Percentiles rank a stretch among this genome's conserved stretches.
phyloP scores from a whole-genome alignment of 2,797 vertebrate species.

The Mus minutoides region DNA sequence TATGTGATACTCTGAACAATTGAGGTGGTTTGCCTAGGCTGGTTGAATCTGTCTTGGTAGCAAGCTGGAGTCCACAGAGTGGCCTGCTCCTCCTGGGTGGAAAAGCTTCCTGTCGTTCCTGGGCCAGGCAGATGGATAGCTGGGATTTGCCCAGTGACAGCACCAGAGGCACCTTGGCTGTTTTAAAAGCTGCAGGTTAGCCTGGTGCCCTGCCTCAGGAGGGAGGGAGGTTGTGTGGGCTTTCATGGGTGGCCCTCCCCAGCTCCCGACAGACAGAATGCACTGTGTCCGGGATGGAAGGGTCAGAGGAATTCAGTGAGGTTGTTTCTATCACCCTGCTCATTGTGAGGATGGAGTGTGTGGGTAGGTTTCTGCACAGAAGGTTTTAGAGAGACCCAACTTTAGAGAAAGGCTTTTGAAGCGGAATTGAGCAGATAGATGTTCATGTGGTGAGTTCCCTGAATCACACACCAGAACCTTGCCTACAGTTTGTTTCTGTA shows the following conservation, averaged over 20 bases:
- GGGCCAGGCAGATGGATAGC: background rate
- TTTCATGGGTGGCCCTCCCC: too few species aligned
- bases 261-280: background rate
- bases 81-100: background rate
- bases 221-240: background rate
- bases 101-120: background rate
- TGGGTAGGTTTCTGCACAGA: background rate
- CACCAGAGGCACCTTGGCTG: background rate
- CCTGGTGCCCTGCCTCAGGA: background rate
- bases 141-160: background rate
- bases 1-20: background rate
- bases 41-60: background rate
- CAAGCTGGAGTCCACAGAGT: background rate
- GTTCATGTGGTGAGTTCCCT: background rate
- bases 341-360: too few species aligned
- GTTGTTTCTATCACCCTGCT: background rate
- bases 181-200: background rate
- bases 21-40: background rate
- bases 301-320: background rate
- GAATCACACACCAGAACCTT: background rate
- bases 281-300: fast-evolving
- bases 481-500: background rate
- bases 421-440: background rate
- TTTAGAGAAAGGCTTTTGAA: conserved; percentile 22
- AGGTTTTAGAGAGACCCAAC: background rate